phyloP scores from a whole-genome alignment of 1,140 invertebrate genomes.

The Harpegnathos saltator region DNA sequence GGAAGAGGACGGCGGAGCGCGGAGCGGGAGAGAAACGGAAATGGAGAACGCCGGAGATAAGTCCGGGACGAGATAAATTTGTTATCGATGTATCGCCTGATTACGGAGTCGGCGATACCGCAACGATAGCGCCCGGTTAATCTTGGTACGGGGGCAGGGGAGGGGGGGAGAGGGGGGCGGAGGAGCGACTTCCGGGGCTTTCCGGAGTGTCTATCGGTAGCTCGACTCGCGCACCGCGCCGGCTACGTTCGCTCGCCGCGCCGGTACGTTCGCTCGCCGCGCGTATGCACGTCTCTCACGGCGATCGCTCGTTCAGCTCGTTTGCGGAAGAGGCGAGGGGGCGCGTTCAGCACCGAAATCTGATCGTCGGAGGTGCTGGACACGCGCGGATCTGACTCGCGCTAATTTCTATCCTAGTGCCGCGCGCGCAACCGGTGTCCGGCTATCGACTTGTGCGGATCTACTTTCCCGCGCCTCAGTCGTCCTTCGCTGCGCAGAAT shows the following conservation, averaged over 20 bases:
- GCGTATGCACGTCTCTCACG: too few species aligned
- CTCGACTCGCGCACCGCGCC: neutral
- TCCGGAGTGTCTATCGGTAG: constrained; percentile 13
- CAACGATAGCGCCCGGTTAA: constrained; percentile 30
- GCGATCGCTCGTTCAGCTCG: too few species aligned
- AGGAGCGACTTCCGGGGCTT: constrained; percentile 42
- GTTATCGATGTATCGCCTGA: constrained; percentile 48
- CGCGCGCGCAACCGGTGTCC: neutral
- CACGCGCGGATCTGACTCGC: neutral
- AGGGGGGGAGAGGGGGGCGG: too few species aligned
- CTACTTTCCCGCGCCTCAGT: neutral
- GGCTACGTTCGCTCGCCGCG: neutral
- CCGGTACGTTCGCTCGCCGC: neutral
- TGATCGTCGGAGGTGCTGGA: too few species aligned
- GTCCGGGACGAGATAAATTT: constrained; percentile 31
- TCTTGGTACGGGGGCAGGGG: neutral
- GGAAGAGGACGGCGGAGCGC: neutral
- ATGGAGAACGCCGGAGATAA: constrained; percentile 49
- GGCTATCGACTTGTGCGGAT: constrained; percentile 14
- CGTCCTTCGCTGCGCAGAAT: neutral
- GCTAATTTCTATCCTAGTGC: constrained; percentile 24
- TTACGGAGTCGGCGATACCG: constrained; percentile 35
- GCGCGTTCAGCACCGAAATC: too few species aligned
- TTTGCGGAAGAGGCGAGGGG: too few species aligned
- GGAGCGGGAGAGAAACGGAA: constrained; percentile 61